Conservation (phyloP, 1,140 invertebrate species). For the Rhagoletis zephyria region DNA sequence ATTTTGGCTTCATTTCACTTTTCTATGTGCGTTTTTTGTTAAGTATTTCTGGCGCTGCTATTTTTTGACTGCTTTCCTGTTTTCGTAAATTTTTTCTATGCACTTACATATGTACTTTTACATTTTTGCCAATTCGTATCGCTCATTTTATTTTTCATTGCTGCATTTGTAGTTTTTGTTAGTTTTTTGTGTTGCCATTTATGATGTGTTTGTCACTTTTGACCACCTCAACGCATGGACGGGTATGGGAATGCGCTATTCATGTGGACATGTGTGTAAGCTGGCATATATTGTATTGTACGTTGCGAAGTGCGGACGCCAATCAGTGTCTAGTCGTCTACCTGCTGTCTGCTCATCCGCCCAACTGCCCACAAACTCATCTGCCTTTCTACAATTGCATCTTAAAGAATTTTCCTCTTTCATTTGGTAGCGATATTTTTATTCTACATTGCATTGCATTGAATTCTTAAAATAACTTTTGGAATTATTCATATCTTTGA, state of each 20-base stretch:
- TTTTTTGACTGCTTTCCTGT: neutral
- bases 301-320: neutral
- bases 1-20: conserved; percentile 10
- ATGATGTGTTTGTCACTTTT: neutral
- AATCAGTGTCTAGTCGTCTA: too few species aligned
- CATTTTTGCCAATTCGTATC: neutral
- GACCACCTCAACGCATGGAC: neutral
- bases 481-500: too few species aligned
- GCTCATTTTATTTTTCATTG: conserved; percentile 3
- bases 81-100: neutral
- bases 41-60: neutral
- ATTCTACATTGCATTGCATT: too few species aligned
- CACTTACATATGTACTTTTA: neutral
- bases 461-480: too few species aligned
- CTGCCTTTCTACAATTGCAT: neutral
- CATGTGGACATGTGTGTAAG: neutral
- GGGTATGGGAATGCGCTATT: neutral
- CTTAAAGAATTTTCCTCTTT: neutral
- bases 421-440: neutral
- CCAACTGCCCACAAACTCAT: too few species aligned
- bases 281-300: neutral
- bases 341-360: neutral
- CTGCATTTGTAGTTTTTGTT: too few species aligned
- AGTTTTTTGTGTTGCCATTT: too few species aligned
- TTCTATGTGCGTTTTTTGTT: neutral